phyloP scores from a whole-genome alignment of 2,797 vertebrate genomes.

The Gadopsis bispinosus region DNA sequence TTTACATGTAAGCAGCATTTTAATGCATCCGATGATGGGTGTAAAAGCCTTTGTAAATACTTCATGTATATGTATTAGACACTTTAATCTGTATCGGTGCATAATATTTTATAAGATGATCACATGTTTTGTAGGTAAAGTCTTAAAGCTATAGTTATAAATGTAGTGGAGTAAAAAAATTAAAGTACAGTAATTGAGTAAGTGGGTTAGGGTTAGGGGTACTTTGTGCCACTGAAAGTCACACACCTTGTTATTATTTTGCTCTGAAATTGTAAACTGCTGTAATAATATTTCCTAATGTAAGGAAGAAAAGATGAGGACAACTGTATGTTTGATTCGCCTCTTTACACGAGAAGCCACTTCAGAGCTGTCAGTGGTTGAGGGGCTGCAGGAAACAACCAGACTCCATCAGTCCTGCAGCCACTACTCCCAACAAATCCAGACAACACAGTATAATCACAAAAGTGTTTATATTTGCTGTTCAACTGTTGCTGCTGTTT shows the following conservation, averaged over 20 bases:
- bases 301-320: background rate
- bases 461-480: constrained; percentile 19
- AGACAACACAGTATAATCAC: constrained; percentile 10
- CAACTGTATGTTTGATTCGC: background rate
- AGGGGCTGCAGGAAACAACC: constrained; percentile 7
- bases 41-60: background rate
- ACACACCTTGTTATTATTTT: background rate
- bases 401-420: background rate
- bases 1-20: background rate
- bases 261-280: background rate
- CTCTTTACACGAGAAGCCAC: constrained; percentile 10
- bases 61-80: background rate
- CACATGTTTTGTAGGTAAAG: background rate
- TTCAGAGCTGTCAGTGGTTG: constrained; percentile 5
- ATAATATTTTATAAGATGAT: background rate
- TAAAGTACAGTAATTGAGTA: background rate
- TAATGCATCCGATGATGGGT: background rate
- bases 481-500: constrained; percentile 22
- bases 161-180: background rate
- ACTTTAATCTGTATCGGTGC: background rate
- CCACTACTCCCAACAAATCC: constrained; percentile 3
- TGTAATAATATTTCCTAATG: background rate
- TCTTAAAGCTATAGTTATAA: background rate
- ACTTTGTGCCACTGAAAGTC: background rate
- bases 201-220: too few species aligned